Base-by-base conservation (phyloP, 2,888 invertebrate genomes). In the Platycnemis pennipes region DNA sequence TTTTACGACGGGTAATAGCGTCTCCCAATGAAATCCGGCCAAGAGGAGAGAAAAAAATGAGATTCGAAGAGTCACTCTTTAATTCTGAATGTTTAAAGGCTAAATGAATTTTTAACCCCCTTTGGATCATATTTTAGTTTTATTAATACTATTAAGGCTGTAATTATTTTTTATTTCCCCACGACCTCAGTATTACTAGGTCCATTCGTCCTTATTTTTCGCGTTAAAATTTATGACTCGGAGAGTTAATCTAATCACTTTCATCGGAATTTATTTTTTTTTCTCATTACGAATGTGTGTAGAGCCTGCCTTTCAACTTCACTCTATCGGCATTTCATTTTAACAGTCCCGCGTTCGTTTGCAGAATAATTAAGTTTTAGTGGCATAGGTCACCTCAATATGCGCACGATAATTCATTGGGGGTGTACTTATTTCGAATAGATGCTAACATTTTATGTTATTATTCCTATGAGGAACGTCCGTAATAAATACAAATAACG, bases 61-160 rank as follows among this genome's bases (percentile, higher is more conserved):
- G 77, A 13, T 37, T 77, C 77, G 37, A 31, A 8, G 77, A 77
- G 31, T 8, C 37, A 77, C 77, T 37, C 77, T 77, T 77, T 37
- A 77, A 77, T 77, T 37, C 77, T 37, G 77, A 77, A 37, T 37
- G 37, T 16, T 77, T 77, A 37, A 37, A 77, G 37, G 77, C 26
- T 37, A 37, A 37, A 77, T 77, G 77, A 77, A 37, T 77, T 77
- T 37, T 37, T 26, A 77, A 77, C 31, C 31, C 63, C n/a, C 0
- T 63, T 77, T 77, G 31, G 37, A 77, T 77, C 37, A 77, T 77
- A 77, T 77, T 31, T 77, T 77, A 77, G 37, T 37, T 77, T 77
- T 11, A 37, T 26, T 31, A 77, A 77, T 37, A 26, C 8, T 77
- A 77, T 77, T 77, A 37, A 8, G 37, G 77, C 11, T 11, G 77